Base-by-base conservation (phyloP, 2,797 vertebrate species). In the Pitangus sulphuratus region DNA sequence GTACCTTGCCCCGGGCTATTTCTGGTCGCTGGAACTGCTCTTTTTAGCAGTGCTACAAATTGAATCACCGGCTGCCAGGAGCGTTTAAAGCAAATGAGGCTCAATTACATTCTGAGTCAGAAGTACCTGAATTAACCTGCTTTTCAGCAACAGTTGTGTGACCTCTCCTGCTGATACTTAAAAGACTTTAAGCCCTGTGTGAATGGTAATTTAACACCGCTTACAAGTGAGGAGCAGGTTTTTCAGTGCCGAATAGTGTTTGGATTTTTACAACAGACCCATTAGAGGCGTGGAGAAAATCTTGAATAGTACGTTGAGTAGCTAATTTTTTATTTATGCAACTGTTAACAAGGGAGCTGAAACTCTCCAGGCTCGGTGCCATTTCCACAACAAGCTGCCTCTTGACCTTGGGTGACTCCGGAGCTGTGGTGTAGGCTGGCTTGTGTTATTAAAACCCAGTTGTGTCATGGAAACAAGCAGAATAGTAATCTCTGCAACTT, bases 21-120 rank as follows among this genome's bases (percentile, higher is more conserved):
- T 91, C 85, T 90, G 79, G 87, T 62, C 82, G 45, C 82, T 92
- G 82, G 86, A 94, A 44, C 50, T 84, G 79, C 56, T 89, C 88
- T 90, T 92, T 95, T 96, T 89, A 91, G 82, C 53, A 62, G 30
- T 19, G 39, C 54, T 95, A 86, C 92, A 65, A 93, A 94, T 87
- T 92, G 87, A 95, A 94, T 96, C 92, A 84, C 54, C 2, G 8
- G n/a, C 50, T 81, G 65, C 58, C 62, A 50, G 89, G 64, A 79
- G 69, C 68, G 58, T 91, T 96, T 94, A 78, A 68, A 90, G 87
- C 72, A 79, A 92, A 82, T 82, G 54, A 90, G 77, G 62, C 50
- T 96, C 89, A 81, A 91, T 96, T 96, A 90, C 61, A 15, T 53
- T 90, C 72, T 95, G 92, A 96, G 89, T 97, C 93, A 97, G 93